Evolutionary conservation across 2,797 vertebrate species (phyloP).

Genomic region (Pipistrellus nathusii): DNA sequence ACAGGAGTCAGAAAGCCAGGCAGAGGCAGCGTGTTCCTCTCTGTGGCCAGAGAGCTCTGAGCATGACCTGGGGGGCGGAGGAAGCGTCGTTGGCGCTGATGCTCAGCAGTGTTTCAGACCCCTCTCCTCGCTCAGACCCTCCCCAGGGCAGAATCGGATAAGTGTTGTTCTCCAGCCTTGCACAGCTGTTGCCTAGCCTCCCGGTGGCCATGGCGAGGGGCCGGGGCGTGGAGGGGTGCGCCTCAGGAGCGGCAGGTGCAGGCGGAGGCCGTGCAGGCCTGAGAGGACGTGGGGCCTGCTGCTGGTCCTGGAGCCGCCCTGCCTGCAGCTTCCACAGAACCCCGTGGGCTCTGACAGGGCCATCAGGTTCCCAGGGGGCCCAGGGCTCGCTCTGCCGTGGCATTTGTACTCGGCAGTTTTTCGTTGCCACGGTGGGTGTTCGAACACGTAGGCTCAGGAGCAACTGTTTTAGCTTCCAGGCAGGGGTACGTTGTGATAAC

Average conservation of each 20-base stretch:
- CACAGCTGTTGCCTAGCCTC: neutral
- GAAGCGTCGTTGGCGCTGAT: neutral
- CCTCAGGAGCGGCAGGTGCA: neutral
- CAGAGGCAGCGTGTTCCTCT: neutral
- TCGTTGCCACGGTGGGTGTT: neutral
- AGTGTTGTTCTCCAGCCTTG: neutral
- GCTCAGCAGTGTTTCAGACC: neutral
- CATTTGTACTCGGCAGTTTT: neutral
- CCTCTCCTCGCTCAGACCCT: neutral
- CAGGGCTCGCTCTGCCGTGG: neutral
- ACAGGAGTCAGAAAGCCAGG: constrained; percentile 3
- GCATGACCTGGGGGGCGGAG: neutral
- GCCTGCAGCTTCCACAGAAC: neutral
- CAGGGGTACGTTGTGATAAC: neutral
- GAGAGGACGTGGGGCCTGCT: neutral
- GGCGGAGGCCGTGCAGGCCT: neutral
- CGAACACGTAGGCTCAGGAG: neutral
- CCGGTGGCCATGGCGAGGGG: no score
- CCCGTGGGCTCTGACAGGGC: no score
- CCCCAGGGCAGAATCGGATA: neutral
- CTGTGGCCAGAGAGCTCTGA: neutral
- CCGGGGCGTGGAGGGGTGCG: no score
- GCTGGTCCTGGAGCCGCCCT: neutral
- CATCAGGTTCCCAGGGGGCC: neutral
- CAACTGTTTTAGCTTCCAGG: neutral